Conservation (phyloP, 1,140 invertebrate species). For the Leptestheria dahalacensis region DNA sequence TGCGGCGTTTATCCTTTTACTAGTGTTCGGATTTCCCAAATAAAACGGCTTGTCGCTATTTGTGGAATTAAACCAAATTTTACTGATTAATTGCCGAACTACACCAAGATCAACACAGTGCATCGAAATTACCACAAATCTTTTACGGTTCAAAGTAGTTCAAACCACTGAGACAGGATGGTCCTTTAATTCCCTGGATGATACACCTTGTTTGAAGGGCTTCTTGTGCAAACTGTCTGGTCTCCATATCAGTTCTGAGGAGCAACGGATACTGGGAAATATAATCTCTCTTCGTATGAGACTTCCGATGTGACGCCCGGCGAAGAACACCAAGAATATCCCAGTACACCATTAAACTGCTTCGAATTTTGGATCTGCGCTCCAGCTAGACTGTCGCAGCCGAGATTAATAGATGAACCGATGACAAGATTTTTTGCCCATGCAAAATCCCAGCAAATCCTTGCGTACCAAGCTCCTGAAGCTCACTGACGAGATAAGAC, state of each 20-base stretch:
- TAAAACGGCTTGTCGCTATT: not conserved
- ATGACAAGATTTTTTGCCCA: not conserved
- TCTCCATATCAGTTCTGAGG: too few species aligned
- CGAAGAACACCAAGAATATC: too few species aligned
- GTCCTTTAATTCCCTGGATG: too few species aligned
- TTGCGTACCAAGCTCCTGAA: not conserved
- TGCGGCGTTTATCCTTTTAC: not conserved
- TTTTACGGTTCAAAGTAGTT: too few species aligned
- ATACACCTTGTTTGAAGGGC: too few species aligned
- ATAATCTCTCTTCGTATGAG: too few species aligned
- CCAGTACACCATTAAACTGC: not conserved
- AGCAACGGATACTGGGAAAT: too few species aligned
- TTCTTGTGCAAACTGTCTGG: too few species aligned
- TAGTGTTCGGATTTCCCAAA: not conserved
- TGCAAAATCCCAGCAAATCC: not conserved
- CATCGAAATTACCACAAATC: too few species aligned
- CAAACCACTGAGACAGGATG: too few species aligned
- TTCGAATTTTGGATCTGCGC: not conserved
- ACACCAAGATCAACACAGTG: too few species aligned
- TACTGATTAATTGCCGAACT: not conserved
- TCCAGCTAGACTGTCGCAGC: not conserved
- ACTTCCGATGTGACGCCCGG: too few species aligned
- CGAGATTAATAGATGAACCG: not conserved
- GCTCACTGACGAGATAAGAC: not conserved
- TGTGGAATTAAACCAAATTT: not conserved